Evolutionary conservation across 2,888 invertebrate species (phyloP).

Genomic region (Prionchulus punctatus): DNA sequence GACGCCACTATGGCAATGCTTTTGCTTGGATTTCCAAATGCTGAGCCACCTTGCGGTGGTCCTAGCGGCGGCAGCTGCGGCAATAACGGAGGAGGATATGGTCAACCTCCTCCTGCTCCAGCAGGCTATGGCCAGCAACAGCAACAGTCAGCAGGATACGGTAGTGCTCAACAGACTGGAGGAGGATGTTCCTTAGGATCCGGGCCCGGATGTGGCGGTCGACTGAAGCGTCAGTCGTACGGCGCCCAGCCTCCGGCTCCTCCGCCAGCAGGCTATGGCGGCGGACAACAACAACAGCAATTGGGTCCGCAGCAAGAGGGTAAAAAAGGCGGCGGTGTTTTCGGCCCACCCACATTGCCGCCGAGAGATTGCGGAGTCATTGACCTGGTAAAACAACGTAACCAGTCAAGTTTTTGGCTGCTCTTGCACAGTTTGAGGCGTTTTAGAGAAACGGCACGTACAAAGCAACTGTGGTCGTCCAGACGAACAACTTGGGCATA

Average conservation of each 20-base stretch:
- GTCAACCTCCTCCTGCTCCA: neutral
- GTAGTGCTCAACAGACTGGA: neutral
- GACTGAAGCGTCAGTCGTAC: neutral
- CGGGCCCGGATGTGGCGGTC: neutral
- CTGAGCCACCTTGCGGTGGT: neutral
- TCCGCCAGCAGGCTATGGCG: neutral
- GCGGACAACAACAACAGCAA: neutral
- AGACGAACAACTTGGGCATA: constrained; percentile 31
- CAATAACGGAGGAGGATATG: neutral
- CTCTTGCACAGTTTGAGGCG: neutral
- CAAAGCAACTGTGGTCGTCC: constrained; percentile 28
- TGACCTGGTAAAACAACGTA: constrained; percentile 23
- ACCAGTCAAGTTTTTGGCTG: neutral
- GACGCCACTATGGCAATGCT: constrained; percentile 6
- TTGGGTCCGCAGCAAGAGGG: neutral
- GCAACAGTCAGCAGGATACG: neutral
- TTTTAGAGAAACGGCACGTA: constrained; percentile 25
- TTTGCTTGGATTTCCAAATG: constrained; percentile 4
- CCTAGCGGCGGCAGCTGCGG: neutral
- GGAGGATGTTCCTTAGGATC: neutral
- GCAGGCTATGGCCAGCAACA: neutral
- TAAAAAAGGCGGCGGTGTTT: neutral
- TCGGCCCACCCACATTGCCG: neutral
- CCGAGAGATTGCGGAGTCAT: constrained; percentile 27
- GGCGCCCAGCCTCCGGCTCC: neutral